Evolutionary conservation across 30 jellyfish, hydroid and myxozoan species (phyloP).

Genomic region (Catostylus mosaicus): DNA sequence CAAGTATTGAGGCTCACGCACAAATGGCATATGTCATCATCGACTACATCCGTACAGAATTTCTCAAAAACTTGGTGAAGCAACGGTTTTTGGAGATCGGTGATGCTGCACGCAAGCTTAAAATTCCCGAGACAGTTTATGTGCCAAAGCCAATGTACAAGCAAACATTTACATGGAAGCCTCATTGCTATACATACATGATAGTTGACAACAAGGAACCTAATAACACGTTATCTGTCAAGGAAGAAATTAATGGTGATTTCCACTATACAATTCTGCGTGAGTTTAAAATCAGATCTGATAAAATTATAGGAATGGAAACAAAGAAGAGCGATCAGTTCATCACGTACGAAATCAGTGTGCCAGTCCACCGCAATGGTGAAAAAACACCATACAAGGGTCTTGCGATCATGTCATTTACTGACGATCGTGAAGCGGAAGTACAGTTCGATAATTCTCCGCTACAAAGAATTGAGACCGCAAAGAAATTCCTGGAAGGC

Average conservation of each 20-base stretch:
- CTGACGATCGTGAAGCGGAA: slow-evolving; percentile 94
- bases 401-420: slow-evolving; percentile 96
- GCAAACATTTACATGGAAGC: slow-evolving; percentile 94
- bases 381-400: slow-evolving; percentile 81
- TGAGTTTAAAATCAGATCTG: slow-evolving; percentile 95
- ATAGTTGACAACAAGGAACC: slow-evolving; percentile 92
- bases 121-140: slow-evolving; percentile 89
- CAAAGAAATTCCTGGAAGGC: slow-evolving; percentile 95
- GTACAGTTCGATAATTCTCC: slow-evolving; percentile 75
- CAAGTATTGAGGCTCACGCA: slow-evolving; percentile 97
- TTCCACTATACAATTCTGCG: slow-evolving; percentile 92
- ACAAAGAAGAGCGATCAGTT: slow-evolving; percentile 85
- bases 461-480: slow-evolving; percentile 71
- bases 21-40: slow-evolving; percentile 95
- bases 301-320: slow-evolving; percentile 96
- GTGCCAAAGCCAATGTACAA: slow-evolving; percentile 92
- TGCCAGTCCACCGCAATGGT: slow-evolving; percentile 89
- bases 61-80: slow-evolving; percentile 93
- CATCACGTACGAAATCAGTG: slow-evolving; percentile 69
- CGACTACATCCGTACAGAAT: slow-evolving; percentile 98
- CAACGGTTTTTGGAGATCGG: slow-evolving; percentile 91
- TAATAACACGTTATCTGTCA: slow-evolving; percentile 82
- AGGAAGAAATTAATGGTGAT: slow-evolving; percentile 78
- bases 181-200: slow-evolving; percentile 97
- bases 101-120: slow-evolving; percentile 92